A percentile compares a stretch with the other conserved stretches of the same genome.
Evolutionary conservation across 2,888 invertebrate genomes (phyloP).

Genomic region (Margaritifera margaritifera): DNA sequence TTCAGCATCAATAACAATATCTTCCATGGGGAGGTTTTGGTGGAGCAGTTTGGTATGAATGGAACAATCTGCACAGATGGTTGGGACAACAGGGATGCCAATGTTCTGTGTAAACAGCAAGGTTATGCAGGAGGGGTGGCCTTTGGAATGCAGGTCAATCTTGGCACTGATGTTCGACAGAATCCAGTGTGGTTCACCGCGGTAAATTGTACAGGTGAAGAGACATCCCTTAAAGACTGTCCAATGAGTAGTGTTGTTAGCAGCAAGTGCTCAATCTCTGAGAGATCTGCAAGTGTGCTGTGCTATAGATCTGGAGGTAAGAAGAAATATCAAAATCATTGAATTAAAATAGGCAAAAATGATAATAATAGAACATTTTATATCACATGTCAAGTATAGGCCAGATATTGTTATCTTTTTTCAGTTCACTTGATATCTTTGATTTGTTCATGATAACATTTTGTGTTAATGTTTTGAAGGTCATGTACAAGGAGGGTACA

Average conservation of each 20-base stretch:
- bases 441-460: too few relatives aligned
- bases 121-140: constrained; percentile 56
- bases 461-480: too few relatives aligned
- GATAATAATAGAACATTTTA: too few relatives aligned
- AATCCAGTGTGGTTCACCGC: constrained; percentile 46
- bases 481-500: too few relatives aligned
- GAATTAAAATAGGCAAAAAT: too few relatives aligned
- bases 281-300: constrained; percentile 53
- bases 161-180: constrained; percentile 9
- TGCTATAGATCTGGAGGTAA: constrained; percentile 52
- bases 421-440: too few relatives aligned
- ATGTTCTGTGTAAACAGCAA: constrained; percentile 47
- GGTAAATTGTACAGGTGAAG: constrained; percentile 48
- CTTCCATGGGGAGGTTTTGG: constrained; percentile 80
- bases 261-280: constrained; percentile 39
- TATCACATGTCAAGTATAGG: too few relatives aligned
- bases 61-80: constrained; percentile 75
- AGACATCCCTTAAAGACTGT: constrained; percentile 42
- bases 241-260: constrained; percentile 28
- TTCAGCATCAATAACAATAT: constrained; percentile 31
- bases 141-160: constrained; percentile 40
- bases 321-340: neutral
- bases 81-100: constrained; percentile 56
- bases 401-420: too few relatives aligned
- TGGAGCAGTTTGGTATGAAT: constrained; percentile 82